phyloP scores from a whole-genome alignment of 2,888 invertebrate genomes.

The Himalopsyche tibetana region DNA sequence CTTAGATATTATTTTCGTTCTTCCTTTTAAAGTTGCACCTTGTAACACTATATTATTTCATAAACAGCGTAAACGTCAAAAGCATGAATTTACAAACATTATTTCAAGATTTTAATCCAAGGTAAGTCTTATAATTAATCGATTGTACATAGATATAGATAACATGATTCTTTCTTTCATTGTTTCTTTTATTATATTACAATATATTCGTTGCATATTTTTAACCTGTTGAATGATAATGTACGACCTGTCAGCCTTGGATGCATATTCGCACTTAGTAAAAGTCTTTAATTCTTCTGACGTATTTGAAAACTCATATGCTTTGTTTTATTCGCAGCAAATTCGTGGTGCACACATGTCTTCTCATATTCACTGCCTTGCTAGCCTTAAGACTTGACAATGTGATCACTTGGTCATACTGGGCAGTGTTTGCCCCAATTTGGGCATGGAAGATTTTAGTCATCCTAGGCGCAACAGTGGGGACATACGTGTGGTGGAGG shows the following conservation, averaged over 20 bases:
- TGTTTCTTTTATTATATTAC: not conserved
- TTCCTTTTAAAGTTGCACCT: no score
- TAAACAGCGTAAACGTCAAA: constrained; percentile 66
- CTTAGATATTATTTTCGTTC: no score
- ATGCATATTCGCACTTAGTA: not conserved
- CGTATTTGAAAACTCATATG: constrained; percentile 51
- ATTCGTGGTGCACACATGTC: constrained; percentile 95
- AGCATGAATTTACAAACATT: constrained; percentile 91
- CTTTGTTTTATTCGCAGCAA: constrained; percentile 81
- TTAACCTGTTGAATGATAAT: constrained; percentile 36
- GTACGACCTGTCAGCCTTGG: constrained; percentile 47
- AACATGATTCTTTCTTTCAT: not conserved
- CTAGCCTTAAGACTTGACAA: constrained; percentile 94
- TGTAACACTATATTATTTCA: constrained; percentile 35
- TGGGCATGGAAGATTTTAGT: constrained; percentile 98
- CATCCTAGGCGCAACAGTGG: constrained; percentile 91
- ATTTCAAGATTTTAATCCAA: constrained; percentile 94
- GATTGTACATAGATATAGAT: not conserved
- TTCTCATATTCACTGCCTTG: constrained; percentile 92
- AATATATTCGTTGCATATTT: not conserved
- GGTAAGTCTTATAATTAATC: constrained; percentile 75
- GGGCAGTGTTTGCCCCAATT: constrained; percentile 96
- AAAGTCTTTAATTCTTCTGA: constrained; percentile 57
- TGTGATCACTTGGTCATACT: constrained; percentile 93
- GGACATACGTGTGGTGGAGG: constrained; percentile 96